Evolutionary conservation across 2,888 invertebrate genomes (phyloP).

Genomic region (Thyatira batis): DNA sequence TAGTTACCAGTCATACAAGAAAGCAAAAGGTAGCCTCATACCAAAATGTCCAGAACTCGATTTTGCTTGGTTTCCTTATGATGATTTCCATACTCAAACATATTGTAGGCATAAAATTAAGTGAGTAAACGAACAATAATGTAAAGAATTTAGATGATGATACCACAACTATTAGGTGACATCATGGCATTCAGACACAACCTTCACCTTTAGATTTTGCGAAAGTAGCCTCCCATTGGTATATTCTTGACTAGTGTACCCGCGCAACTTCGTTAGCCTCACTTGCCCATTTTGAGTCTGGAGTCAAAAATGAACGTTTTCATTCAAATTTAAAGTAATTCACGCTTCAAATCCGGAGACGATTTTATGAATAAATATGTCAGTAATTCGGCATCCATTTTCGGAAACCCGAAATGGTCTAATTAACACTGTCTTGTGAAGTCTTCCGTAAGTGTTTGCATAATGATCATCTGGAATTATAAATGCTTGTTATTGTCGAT

Average conservation of each 20-base stretch:
- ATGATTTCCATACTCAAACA: no score
- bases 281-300: no score
- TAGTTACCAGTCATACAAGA: no score
- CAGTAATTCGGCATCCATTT: background rate
- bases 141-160: background rate
- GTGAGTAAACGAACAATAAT: background rate
- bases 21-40: no score
- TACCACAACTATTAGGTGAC: slow-evolving; percentile 13
- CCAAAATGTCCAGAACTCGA: no score
- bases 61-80: no score
- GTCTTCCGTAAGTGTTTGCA: background rate
- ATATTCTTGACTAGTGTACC: background rate
- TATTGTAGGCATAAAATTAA: background rate
- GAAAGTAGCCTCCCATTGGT: background rate
- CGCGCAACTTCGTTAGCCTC: no score
- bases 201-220: slow-evolving; percentile 28
- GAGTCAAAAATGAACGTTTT: no score
- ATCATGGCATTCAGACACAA: slow-evolving; percentile 17
- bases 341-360: background rate
- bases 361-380: background rate
- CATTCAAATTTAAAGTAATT: background rate
- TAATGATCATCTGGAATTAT: background rate
- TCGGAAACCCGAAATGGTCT: background rate
- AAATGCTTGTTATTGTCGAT: background rate
- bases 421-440: background rate